Base-by-base conservation (phyloP, 1,140 invertebrate genomes). In the Phymastichus coffea region DNA sequence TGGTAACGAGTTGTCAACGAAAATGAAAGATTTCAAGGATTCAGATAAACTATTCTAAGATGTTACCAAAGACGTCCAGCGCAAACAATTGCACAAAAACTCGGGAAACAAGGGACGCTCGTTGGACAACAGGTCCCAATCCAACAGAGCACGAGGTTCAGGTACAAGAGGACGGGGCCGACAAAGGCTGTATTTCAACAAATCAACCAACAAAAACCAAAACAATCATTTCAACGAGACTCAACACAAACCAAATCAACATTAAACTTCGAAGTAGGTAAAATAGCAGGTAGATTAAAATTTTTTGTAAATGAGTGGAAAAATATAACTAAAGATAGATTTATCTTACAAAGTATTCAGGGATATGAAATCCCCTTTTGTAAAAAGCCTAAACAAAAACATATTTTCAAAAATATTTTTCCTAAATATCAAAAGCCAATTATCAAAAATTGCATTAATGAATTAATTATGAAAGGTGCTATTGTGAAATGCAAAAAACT, bases 271-370 rank as follows among this genome's bases (percentile, higher is more conserved):
- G 15, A 41, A 35, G 7, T 35, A 51, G 19, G 28, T 35, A 35
- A 12, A 35, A 35, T 51, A 35, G 47, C 10, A 14, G 47, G 47
- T 22, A 51, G 47, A n/a, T 14, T 51, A 19, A 33, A 51, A 51
- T 4, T 22, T 19, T 51, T 51, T 51, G 30, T 12, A 2, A 14
- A 51, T 9, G 15, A 6, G 3, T 51, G 47, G 47, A 8, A n/a
- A 51, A 25, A 51, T 17, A 17, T 51, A 6, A 28, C 22, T 20
- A 35, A 51, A 17, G 19, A 51, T 35, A 33, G 20, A 19, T 51
- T 51, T 14, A 15, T 51, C 7, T 35, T 51, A 37, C 6, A 37
- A 8, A 3, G 4, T 19, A 37, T 51, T 35, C 22, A 35, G 19
- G 47, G 47, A 3, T 51, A 51, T 19, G 17, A 51, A 20, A 51